phyloP scores from a whole-genome alignment of 1,140 invertebrate species.

The Dolichoris vasculosae region DNA sequence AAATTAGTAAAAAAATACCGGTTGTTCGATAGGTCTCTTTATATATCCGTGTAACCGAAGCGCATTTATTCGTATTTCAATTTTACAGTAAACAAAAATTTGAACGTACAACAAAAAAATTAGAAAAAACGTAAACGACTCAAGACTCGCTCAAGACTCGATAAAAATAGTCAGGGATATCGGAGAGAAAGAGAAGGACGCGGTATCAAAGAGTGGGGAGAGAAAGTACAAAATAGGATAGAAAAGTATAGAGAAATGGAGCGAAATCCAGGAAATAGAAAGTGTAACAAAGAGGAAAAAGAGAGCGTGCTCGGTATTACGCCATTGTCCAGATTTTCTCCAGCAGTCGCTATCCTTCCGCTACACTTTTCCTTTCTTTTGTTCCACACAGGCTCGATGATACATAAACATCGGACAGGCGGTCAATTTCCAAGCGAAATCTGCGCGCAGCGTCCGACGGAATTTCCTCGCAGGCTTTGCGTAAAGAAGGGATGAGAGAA shows the following conservation, averaged over 20 bases:
- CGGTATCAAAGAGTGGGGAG: background rate
- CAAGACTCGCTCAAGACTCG: too few species aligned
- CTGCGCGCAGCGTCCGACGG: background rate
- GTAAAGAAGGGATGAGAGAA: background rate
- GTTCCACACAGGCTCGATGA: background rate
- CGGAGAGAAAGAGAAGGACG: too few species aligned
- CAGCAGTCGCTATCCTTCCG: background rate
- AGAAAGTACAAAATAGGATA: background rate
- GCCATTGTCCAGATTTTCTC: constrained; percentile 34
- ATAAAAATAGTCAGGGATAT: too few species aligned
- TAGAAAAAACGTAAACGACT: too few species aligned
- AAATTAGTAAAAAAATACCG: too few species aligned
- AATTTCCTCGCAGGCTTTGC: background rate
- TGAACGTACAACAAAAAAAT: too few species aligned
- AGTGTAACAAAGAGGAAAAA: constrained; percentile 47
- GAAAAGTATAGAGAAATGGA: background rate
- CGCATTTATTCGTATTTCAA: too few species aligned
- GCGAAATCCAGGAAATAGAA: constrained; percentile 38
- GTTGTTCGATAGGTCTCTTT: too few species aligned
- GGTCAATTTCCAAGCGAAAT: constrained; percentile 1
- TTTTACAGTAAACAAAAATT: too few species aligned
- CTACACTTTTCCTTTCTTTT: constrained; percentile 18
- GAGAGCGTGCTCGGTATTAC: constrained; percentile 26
- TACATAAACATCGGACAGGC: constrained; percentile 14
- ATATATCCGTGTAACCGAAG: too few species aligned